These are phyloP conservation scores for Drosophila obscura DNA, from an alignment of 1,140 invertebrate species.

Conservation along the genomic window DNA sequence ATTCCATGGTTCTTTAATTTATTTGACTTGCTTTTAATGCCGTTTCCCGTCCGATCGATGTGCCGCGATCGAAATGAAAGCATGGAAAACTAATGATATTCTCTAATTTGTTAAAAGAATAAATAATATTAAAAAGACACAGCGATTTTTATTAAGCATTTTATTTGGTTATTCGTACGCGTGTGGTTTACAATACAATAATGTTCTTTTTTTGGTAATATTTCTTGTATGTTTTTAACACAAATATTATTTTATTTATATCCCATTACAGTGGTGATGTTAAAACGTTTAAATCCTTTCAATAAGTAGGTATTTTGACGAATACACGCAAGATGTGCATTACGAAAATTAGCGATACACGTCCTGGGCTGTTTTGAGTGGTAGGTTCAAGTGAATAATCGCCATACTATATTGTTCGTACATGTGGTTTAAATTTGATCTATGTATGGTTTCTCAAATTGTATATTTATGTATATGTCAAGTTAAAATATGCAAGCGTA, in stretches of 20 bases:
- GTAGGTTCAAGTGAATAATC: constrained; percentile 36
- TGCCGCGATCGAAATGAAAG: too few species aligned
- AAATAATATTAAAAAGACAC: too few species aligned
- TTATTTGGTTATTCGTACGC: constrained; percentile 83
- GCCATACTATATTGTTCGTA: constrained; percentile 44
- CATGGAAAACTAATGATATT: too few species aligned
- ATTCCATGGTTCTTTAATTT: too few species aligned
- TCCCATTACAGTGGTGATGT: constrained; percentile 64
- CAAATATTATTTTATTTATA: constrained; percentile 73
- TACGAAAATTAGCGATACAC: constrained; percentile 72
- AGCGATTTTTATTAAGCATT: constrained; percentile 71
- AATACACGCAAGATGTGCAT: constrained; percentile 68
- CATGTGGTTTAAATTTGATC: constrained; percentile 70
- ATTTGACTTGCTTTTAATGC: too few species aligned
- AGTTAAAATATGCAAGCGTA: constrained; percentile 79
- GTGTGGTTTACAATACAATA: constrained; percentile 83
- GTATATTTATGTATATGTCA: constrained; percentile 73
- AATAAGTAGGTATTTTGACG: constrained; percentile 53
- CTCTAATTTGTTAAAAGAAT: too few species aligned
- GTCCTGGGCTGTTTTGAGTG: constrained; percentile 41
- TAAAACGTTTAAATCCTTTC: constrained; percentile 68
- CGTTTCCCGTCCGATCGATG: too few species aligned
- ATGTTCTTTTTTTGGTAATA: constrained; percentile 52
- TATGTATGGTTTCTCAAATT: constrained; percentile 58
- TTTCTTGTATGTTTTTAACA: constrained; percentile 76